phyloP scores from a whole-genome alignment of 2,113 vertebrate species.

The Sinocyclocheilus anshuiensis region DNA sequence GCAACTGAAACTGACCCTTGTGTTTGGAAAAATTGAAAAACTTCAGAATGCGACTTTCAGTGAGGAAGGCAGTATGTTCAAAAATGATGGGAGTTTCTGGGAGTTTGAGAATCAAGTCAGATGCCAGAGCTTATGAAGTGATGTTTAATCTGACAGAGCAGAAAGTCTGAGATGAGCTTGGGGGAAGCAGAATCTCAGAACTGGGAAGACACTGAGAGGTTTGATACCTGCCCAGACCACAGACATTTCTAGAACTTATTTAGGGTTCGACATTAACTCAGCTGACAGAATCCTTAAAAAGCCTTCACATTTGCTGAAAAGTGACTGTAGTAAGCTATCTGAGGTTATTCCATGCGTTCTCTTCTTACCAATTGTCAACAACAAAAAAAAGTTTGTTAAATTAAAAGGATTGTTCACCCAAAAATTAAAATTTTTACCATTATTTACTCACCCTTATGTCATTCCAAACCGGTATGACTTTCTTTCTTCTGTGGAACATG shows the following conservation, averaged over 20 bases:
- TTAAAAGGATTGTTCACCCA: background rate
- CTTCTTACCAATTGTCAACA: background rate
- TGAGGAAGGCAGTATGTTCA: background rate
- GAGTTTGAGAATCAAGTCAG: background rate
- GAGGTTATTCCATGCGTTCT: background rate
- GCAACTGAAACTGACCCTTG: slow-evolving; percentile 31
- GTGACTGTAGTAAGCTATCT: background rate
- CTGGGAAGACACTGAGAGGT: background rate
- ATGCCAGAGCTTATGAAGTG: slow-evolving; percentile 4
- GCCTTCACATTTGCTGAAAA: background rate
- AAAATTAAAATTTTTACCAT: background rate
- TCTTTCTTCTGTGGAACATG: background rate
- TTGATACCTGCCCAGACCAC: background rate
- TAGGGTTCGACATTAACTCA: background rate
- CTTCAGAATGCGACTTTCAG: background rate
- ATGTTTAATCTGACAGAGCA: slow-evolving; percentile 24
- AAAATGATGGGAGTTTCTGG: slow-evolving; percentile 1
- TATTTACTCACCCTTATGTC: background rate
- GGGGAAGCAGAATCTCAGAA: background rate
- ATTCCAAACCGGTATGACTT: background rate
- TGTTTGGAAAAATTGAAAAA: slow-evolving; percentile 11
- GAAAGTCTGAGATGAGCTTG: background rate
- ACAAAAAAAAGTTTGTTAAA: background rate
- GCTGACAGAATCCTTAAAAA: background rate
- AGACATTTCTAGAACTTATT: background rate